A percentile compares a stretch with the other conserved stretches of the same genome.
These are phyloP conservation scores for Drosophila arawakana DNA, from an alignment of 1,140 invertebrate genomes.

Conservation along the genomic window DNA sequence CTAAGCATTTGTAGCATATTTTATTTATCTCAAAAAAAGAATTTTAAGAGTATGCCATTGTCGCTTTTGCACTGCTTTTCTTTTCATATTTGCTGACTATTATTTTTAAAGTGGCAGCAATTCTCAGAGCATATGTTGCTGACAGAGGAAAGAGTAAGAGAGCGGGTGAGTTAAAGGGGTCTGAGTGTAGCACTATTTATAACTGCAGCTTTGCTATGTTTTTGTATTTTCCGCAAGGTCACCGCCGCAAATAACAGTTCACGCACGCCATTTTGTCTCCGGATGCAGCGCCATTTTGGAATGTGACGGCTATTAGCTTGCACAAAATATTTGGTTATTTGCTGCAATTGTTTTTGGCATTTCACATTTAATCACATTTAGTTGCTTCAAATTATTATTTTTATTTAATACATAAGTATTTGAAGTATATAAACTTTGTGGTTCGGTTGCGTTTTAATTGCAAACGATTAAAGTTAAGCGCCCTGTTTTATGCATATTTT, in stretches of 20 bases:
- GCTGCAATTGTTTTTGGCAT: constrained; percentile 13
- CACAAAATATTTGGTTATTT: constrained; percentile 1
- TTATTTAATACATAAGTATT: constrained; percentile 3
- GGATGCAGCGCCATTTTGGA: constrained; percentile 24
- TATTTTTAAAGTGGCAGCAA: constrained; percentile 16
- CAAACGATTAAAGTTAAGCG: constrained; percentile 22
- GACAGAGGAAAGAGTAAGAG: constrained; percentile 24
- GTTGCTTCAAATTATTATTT: constrained; percentile 1
- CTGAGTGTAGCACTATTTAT: constrained; percentile 54
- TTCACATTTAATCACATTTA: constrained; percentile 16
- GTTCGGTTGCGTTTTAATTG: constrained; percentile 31
- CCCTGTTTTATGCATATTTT: constrained; percentile 7
- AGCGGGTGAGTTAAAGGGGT: not conserved
- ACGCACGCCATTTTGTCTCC: constrained; percentile 24
- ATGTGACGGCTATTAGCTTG: constrained; percentile 42
- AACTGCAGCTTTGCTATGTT: constrained; percentile 21
- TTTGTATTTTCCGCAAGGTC: constrained; percentile 53
- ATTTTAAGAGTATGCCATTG: not conserved
- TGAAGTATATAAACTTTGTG: constrained; percentile 8
- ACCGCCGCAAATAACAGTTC: constrained; percentile 31
- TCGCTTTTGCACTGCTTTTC: not conserved
- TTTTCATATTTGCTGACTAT: constrained; percentile 27
- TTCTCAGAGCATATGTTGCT: constrained; percentile 52
- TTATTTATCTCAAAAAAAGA: not conserved
- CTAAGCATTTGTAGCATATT: too few species aligned